Conservation (phyloP, 2,888 invertebrate species). For the Polymixis flavicincta region DNA sequence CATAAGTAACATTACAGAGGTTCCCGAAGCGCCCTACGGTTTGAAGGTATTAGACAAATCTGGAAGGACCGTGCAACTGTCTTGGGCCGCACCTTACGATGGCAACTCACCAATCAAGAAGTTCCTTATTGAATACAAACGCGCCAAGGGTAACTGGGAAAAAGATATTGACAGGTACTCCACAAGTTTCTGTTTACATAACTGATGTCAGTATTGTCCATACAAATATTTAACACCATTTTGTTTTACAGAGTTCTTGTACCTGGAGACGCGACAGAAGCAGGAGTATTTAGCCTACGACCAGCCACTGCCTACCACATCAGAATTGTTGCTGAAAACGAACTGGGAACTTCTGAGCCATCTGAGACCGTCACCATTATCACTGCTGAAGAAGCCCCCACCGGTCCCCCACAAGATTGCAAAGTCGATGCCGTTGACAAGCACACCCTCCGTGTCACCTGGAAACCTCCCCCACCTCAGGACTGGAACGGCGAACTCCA, state of each 20-base stretch:
- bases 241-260: slow-evolving; percentile 92
- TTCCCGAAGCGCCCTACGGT: slow-evolving; percentile 97
- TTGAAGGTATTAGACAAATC: slow-evolving; percentile 97
- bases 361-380: slow-evolving; percentile 98
- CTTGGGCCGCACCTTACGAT: slow-evolving; percentile 98
- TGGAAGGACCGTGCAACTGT: slow-evolving; percentile 96
- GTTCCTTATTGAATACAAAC: slow-evolving; percentile 97
- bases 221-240: not conserved
- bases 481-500: slow-evolving; percentile 98
- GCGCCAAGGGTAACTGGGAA: slow-evolving; percentile 93
- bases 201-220: not conserved
- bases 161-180: slow-evolving; percentile 93
- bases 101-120: slow-evolving; percentile 97
- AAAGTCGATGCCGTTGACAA: slow-evolving; percentile 97
- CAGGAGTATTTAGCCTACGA: slow-evolving; percentile 96
- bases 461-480: slow-evolving; percentile 97
- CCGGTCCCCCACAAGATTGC: slow-evolving; percentile 95
- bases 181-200: not conserved
- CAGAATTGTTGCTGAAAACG: slow-evolving; percentile 97
- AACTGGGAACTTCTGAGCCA: slow-evolving; percentile 97
- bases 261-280: slow-evolving; percentile 97
- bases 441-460: slow-evolving; percentile 96
- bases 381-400: slow-evolving; percentile 97
- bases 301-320: slow-evolving; percentile 98
- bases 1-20: slow-evolving; percentile 90